Conservation (phyloP, 2,797 vertebrate species). For the Phaenicophaeus curvirostris region DNA sequence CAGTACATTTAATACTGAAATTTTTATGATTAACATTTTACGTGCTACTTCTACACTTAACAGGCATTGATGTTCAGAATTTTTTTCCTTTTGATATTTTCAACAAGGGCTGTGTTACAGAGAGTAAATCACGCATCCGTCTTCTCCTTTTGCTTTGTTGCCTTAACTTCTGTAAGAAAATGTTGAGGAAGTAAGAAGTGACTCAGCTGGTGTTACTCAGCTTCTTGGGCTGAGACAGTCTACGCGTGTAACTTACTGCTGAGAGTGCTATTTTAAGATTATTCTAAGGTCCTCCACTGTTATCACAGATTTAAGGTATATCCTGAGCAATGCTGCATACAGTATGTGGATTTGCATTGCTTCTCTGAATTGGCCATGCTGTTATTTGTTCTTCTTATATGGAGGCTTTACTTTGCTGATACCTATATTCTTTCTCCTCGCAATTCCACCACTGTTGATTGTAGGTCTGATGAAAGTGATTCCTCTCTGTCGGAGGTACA, state of each 20-base stretch:
- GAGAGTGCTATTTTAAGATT: background rate
- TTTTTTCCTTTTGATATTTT: background rate
- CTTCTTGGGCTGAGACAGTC: background rate
- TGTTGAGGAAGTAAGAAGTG: background rate
- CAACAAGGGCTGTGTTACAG: background rate
- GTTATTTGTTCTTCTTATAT: constrained; percentile 59
- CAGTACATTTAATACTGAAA: background rate
- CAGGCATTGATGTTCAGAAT: background rate
- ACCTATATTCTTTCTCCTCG: constrained; percentile 79
- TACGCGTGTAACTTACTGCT: background rate
- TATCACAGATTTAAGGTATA: background rate
- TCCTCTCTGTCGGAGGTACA: constrained; percentile 86
- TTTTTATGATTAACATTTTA: background rate
- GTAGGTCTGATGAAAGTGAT: constrained; percentile 90
- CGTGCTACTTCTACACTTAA: constrained; percentile 3
- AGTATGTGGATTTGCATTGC: constrained; percentile 35
- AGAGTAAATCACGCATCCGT: background rate
- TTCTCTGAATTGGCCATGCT: constrained; percentile 57
- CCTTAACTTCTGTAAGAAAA: constrained; percentile 11
- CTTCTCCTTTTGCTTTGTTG: background rate
- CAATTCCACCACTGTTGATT: constrained; percentile 77
- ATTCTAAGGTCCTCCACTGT: background rate
- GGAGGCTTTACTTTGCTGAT: constrained; percentile 74
- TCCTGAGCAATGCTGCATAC: constrained; percentile 1
- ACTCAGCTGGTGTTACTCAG: background rate